phyloP scores from a whole-genome alignment of 2,888 invertebrate species.

The Drosophila mettleri region DNA sequence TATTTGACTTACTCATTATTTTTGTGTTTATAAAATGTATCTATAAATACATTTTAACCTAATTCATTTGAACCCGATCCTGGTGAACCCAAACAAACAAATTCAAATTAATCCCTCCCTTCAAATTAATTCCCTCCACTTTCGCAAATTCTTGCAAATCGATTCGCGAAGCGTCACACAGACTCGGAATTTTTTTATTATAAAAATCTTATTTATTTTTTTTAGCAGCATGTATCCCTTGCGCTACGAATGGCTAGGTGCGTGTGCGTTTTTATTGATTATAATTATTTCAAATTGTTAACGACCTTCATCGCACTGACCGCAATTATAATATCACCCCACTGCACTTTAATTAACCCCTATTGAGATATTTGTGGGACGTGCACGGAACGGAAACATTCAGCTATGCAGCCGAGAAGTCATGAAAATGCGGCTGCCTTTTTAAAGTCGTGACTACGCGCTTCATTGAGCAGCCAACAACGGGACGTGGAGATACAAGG shows the following conservation, averaged over 20 bases:
- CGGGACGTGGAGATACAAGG: not conserved
- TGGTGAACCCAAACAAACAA: too few species aligned
- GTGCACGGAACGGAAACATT: slow-evolving; percentile 11
- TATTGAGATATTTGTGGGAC: slow-evolving; percentile 4
- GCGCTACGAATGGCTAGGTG: slow-evolving; percentile 60
- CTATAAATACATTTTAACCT: too few species aligned
- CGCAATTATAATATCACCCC: slow-evolving; percentile 44
- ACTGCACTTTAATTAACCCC: slow-evolving; percentile 60
- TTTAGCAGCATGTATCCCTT: slow-evolving; percentile 57
- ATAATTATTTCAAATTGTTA: slow-evolving; percentile 65
- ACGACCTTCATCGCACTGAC: slow-evolving; percentile 61
- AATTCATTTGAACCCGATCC: too few species aligned
- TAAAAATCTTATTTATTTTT: slow-evolving; percentile 4
- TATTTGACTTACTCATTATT: too few species aligned
- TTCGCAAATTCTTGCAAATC: slow-evolving; percentile 59
- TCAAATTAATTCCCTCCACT: too few species aligned
- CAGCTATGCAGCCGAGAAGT: slow-evolving; percentile 46
- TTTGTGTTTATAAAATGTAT: too few species aligned
- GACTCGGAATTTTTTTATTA: slow-evolving; percentile 65
- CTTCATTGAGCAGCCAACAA: slow-evolving; percentile 68
- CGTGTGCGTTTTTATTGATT: slow-evolving; percentile 62
- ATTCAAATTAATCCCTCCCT: too few species aligned
- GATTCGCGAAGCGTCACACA: slow-evolving; percentile 65
- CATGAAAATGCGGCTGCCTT: slow-evolving; percentile 43
- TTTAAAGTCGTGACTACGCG: slow-evolving; percentile 53